Conservation (phyloP, 2,797 vertebrate genomes). For the Anas bernieri region DNA sequence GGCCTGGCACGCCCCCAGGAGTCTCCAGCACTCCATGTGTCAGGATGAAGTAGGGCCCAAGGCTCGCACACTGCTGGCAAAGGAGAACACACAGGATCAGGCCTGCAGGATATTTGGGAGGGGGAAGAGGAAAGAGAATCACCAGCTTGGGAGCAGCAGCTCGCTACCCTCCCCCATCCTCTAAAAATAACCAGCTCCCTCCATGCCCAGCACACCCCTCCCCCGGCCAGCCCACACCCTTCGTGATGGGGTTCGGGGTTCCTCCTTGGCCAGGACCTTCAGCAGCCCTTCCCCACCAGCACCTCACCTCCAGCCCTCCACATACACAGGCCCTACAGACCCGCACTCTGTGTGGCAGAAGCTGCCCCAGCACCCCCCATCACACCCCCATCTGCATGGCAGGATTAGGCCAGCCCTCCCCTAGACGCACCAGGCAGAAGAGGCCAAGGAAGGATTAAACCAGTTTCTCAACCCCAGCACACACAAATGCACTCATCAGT, state of each 20-base stretch:
- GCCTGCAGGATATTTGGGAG: conserved; percentile 1
- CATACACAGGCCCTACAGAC: neutral
- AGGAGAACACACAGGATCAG: neutral
- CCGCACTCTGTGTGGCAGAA: no score
- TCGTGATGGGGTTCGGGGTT: no score
- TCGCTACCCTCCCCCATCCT: conserved; percentile 42
- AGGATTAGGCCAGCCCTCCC: neutral
- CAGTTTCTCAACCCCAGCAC: rapidly evolving
- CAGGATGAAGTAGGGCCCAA: rapidly evolving
- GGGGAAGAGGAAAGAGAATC: neutral
- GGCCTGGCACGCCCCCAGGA: no score
- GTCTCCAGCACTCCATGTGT: neutral
- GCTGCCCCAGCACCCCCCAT: neutral
- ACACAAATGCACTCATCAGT: no score
- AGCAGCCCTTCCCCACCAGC: neutral
- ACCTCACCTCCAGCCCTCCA: neutral
- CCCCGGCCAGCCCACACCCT: neutral
- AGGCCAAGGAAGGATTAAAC: neutral
- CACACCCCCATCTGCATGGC: rapidly evolving
- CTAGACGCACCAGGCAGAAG: neutral
- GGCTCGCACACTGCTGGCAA: rapidly evolving
- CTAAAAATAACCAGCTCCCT: conserved; percentile 39
- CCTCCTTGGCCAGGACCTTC: no score
- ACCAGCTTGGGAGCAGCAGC: neutral
- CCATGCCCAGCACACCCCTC: neutral